These are phyloP conservation scores for Megaleporinus macrocephalus DNA, from an alignment of 2,113 vertebrate species.

Conservation along the genomic window DNA sequence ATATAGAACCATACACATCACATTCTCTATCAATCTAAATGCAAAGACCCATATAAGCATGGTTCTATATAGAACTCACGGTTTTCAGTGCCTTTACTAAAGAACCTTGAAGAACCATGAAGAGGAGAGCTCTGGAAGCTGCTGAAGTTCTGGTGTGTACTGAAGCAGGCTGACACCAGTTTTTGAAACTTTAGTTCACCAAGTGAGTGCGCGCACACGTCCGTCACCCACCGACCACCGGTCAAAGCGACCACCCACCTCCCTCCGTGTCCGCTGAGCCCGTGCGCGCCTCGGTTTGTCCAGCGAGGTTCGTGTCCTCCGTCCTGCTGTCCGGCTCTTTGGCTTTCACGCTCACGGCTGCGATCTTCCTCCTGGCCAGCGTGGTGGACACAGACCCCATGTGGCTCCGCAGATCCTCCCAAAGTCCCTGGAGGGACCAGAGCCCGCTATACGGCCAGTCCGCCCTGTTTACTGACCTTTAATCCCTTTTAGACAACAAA, in stretches of 20 bases:
- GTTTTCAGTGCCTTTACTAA: no score
- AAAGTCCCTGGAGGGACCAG: neutral
- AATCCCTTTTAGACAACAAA: neutral
- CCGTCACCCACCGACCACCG: no score
- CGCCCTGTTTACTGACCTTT: neutral
- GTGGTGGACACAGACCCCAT: constrained; percentile 66
- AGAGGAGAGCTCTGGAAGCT: no score
- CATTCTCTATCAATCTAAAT: no score
- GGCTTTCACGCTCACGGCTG: constrained; percentile 53
- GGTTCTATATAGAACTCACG: no score
- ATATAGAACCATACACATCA: no score
- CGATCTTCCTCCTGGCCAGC: constrained; percentile 58
- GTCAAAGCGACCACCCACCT: constrained; percentile 54
- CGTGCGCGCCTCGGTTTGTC: constrained; percentile 43
- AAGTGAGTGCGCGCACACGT: neutral
- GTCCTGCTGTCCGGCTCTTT: constrained; percentile 30
- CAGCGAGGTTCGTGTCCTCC: constrained; percentile 39
- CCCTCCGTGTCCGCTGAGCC: constrained; percentile 50
- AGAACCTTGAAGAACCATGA: no score
- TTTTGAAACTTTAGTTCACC: neutral
- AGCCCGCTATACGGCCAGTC: neutral
- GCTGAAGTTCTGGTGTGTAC: no score
- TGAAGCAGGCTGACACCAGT: no score
- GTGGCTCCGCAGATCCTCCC: constrained; percentile 41
- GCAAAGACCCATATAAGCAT: no score